Percentiles rank a stretch among this genome's conserved stretches.
Evolutionary conservation across 2,797 vertebrate genomes (phyloP).

Genomic region (Monodelphis domestica): DNA sequence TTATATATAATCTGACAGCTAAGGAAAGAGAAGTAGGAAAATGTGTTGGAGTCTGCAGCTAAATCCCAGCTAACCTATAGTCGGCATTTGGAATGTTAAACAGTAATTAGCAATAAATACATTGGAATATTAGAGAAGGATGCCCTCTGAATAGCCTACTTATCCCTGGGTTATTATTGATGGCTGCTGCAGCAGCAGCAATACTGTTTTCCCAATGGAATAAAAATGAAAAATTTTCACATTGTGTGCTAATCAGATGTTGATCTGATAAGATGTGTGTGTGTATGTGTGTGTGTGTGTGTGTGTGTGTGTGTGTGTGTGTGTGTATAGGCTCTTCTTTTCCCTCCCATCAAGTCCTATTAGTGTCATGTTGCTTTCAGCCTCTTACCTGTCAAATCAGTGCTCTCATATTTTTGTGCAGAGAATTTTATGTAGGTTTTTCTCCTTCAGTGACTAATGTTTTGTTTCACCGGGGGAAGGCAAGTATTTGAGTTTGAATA

Average conservation of each 20-base stretch:
- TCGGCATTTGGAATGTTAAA: not conserved
- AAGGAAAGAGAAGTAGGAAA: slow-evolving; percentile 11
- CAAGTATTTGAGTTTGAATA: not conserved
- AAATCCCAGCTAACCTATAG: not conserved
- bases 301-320: too few relatives aligned
- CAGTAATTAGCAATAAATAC: slow-evolving; percentile 31
- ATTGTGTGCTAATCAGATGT: not conserved
- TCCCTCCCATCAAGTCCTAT: slow-evolving; percentile 37
- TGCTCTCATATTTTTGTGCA: slow-evolving; percentile 11
- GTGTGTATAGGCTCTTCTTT: not conserved
- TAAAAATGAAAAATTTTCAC: not conserved
- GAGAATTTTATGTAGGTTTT: not conserved
- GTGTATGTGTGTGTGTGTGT: too few relatives aligned
- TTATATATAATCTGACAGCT: slow-evolving; percentile 29
- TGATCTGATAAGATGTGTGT: not conserved
- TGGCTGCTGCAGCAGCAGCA: not conserved
- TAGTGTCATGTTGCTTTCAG: slow-evolving; percentile 4
- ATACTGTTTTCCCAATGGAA: not conserved
- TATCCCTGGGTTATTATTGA: not conserved
- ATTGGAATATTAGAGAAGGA: not conserved
- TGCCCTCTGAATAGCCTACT: not conserved
- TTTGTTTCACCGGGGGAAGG: not conserved
- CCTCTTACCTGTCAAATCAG: not conserved
- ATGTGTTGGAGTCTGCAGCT: slow-evolving; percentile 10
- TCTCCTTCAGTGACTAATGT: not conserved